Base-by-base conservation (phyloP, 2,888 invertebrate species). In the Mayetiola destructor region DNA sequence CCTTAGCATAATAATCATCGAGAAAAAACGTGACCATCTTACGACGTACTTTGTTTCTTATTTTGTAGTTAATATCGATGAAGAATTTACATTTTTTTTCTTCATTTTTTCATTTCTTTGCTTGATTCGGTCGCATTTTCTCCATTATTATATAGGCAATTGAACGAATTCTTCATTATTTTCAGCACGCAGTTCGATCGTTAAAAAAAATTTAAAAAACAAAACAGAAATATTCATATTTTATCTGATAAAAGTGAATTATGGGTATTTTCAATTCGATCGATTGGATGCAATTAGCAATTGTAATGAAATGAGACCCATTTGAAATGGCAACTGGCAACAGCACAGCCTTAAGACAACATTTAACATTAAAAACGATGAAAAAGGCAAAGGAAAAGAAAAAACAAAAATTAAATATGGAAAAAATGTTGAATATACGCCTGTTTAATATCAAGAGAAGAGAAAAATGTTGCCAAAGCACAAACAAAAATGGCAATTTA, bases 1-100 rank as follows among this genome's bases (percentile, higher is more conserved):
- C n/a, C 32, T 27, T 48, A 27, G 48, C 48, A 48, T 48, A 48
- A n/a, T n/a, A n/a, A 48, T 48, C 48, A 48, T 48, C 48, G 48
- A 2, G 14, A 10, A 27, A 27, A 48, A 48, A 48, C 48, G 48
- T 48, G 48, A 48, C 48, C 29, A 48, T 27, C 14, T 48, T 27
- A 48, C 29, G 27, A 23, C 48, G 27, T 48, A 48, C 48, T 27
- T 23, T 16, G 27, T 27, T 40, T 23, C n/a, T 5, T n/a, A 5
- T 39, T 20, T 18, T 3, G 6, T 39, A 42, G 21, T 21, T 14
- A 21, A 10, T 23, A 32, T 42, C 4, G 21, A 37, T 12, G 37
- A 5, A 42, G 21, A 21, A 14, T 42, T 42, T 42, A 23, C 42
- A 5, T n/a, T 16, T 39, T 2, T 18, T 10, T 39, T 48, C 48